A percentile compares a stretch with the other conserved stretches of the same genome.
phyloP scores from a whole-genome alignment of 1,140 invertebrate genomes.

The Lepidurus couesii region DNA sequence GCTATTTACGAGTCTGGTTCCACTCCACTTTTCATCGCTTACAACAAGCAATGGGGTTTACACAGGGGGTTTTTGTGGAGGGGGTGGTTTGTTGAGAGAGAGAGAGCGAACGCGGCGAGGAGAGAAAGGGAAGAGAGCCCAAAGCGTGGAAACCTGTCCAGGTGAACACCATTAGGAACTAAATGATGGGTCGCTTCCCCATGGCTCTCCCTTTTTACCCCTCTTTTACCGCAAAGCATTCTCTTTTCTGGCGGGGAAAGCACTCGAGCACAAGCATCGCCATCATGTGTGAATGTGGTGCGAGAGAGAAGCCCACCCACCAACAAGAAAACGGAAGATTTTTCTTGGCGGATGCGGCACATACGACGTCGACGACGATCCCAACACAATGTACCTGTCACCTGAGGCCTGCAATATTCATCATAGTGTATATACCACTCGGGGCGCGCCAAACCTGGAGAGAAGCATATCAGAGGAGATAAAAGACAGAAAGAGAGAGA shows the following conservation, averaged over 20 bases:
- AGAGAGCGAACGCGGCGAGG: not conserved
- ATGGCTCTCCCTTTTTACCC: not conserved
- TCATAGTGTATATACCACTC: conserved; percentile 4
- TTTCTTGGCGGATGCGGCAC: not conserved
- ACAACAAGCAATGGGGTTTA: not conserved
- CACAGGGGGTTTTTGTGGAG: not conserved
- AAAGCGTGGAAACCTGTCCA: conserved; percentile 12
- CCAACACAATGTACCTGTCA: not conserved
- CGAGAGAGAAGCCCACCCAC: not conserved
- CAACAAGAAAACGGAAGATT: conserved; percentile 16
- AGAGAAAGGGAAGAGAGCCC: not conserved
- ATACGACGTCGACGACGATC: not conserved
- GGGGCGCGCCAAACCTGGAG: not conserved
- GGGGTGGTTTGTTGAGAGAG: not conserved
- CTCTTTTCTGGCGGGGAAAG: not conserved
- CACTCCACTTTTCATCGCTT: conserved; percentile 18
- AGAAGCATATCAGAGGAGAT: not conserved
- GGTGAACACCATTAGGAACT: conserved; percentile 14
- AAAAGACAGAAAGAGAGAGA: not conserved
- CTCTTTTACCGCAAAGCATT: not conserved
- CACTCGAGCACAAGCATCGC: too few relatives aligned
- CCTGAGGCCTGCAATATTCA: conserved; percentile 17
- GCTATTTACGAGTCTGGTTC: conserved; percentile 17
- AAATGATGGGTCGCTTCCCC: conserved; percentile 20
- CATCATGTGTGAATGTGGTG: too few relatives aligned